Evolutionary conservation across 2,113 vertebrate genomes (phyloP).

Genomic region (Calidris pygmaea): DNA sequence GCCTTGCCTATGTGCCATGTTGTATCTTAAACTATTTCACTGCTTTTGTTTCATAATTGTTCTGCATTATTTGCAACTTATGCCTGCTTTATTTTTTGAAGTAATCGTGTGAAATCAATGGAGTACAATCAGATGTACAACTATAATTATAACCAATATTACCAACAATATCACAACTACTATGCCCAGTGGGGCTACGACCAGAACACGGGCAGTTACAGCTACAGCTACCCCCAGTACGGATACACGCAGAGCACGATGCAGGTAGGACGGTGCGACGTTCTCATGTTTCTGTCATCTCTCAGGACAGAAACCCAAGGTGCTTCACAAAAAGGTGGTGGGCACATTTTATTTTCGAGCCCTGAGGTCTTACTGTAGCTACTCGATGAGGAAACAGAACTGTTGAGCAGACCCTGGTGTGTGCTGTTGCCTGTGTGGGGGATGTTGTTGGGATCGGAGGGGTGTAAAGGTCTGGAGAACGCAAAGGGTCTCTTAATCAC

Average conservation of each 20-base stretch:
- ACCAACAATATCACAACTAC: conserved; percentile 86
- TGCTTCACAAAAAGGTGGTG: background rate
- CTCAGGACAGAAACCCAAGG: background rate
- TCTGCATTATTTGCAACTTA: background rate
- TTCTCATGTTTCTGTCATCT: background rate
- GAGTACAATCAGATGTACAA: conserved; percentile 80
- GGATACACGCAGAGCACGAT: conserved; percentile 84
- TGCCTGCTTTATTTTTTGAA: conserved; percentile 36
- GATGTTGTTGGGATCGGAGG: background rate
- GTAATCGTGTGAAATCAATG: conserved; percentile 76
- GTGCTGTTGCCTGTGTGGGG: background rate
- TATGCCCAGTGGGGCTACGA: conserved; percentile 91
- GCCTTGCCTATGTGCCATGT: background rate
- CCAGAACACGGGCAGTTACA: conserved; percentile 84
- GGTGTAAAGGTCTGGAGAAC: background rate
- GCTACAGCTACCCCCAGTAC: conserved; percentile 88
- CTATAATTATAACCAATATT: conserved; percentile 85
- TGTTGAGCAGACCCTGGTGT: background rate
- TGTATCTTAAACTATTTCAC: background rate
- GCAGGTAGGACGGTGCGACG: conserved; percentile 72
- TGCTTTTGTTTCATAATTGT: background rate
- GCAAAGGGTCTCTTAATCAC: background rate
- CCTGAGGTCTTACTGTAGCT: background rate
- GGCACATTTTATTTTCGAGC: background rate
- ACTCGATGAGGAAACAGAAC: background rate